Percentiles rank a stretch among this genome's conserved stretches.
Evolutionary conservation across 2,113 vertebrate species (phyloP).

Genomic region (Bambusicola thoracicus): DNA sequence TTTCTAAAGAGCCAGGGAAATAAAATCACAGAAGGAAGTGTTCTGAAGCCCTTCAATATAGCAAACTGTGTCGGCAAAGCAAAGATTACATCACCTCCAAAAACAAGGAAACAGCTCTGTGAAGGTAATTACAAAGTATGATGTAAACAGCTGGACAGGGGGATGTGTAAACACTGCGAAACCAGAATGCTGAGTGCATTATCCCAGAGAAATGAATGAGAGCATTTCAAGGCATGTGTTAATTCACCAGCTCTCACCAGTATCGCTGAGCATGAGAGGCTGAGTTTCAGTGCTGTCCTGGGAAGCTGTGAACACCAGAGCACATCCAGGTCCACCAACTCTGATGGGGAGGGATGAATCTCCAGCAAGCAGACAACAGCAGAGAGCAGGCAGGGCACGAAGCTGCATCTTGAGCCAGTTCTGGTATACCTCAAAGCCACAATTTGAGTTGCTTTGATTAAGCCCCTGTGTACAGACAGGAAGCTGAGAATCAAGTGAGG

Average conservation of each 20-base stretch:
- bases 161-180: conserved; percentile 49
- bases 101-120: conserved; percentile 50
- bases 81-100: conserved; percentile 50
- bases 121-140: conserved; percentile 46
- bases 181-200: not conserved
- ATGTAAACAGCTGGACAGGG: conserved; percentile 40
- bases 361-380: conserved; percentile 2
- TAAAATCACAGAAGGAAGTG: not conserved
- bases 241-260: conserved; percentile 7
- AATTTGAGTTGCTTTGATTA: conserved; percentile 33
- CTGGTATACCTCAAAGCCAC: conserved; percentile 37
- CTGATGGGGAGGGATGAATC: not conserved
- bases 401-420: not conserved
- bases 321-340: not conserved
- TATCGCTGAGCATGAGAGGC: not conserved
- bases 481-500: conserved; percentile 38
- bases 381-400: conserved; percentile 31
- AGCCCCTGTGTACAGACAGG: not conserved
- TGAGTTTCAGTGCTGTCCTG: not conserved
- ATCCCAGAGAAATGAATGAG: conserved; percentile 12
- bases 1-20: conserved; percentile 22
- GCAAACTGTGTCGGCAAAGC: conserved; percentile 1
- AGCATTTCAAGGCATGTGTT: conserved; percentile 3
- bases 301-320: conserved; percentile 28
- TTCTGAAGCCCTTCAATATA: conserved; percentile 17